Base-by-base conservation (phyloP, 2,888 invertebrate genomes). In the Mythimna pallens region DNA sequence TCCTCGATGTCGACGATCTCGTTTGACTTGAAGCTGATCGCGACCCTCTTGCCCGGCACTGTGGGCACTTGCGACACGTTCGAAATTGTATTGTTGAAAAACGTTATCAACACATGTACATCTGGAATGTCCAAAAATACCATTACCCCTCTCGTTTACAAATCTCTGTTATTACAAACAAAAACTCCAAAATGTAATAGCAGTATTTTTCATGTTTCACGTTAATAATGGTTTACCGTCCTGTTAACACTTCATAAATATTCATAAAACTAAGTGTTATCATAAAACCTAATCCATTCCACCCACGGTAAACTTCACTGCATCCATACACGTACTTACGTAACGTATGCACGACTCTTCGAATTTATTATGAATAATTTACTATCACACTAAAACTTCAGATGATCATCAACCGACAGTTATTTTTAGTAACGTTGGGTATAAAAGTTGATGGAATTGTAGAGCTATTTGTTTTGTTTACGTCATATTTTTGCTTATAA, bases 81-180 rank as follows among this genome's bases (percentile, higher is more conserved):
- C 9, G 88, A 92, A 74, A 97, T 95, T 79, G 94, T 94, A 89
- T 97, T 97, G 89, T 96, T 93, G 90, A 96, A 97, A 89, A 97
- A 97, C n/a, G 95, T 96, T 70, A 97, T 96, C 83, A 96, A 89
- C 69, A 97, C 92, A 74, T 95, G 92, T 20, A 90, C 91, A 76
- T 93, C 96, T 96, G 92, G 71, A 94, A 93, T 76, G 73, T 79
- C 73, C 50, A 55, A 68, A 70, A 77, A 62, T 58, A 62, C 52
- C 9, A 57, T 70, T 69, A 73, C 61, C 17, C 25, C 43, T 40
- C 17, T 40, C 72, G 25, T 47, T 72, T 80, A 72, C 52, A 47
- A 59, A 57, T 57, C 55, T 65, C 47, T 47, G 40, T 20, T 62
- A 58, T 40, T 36, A 54, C 62, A 40, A 62, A 73, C 61, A 70